Conservation (phyloP, 2,797 vertebrate species). For the Pogonophryne albipinna region DNA sequence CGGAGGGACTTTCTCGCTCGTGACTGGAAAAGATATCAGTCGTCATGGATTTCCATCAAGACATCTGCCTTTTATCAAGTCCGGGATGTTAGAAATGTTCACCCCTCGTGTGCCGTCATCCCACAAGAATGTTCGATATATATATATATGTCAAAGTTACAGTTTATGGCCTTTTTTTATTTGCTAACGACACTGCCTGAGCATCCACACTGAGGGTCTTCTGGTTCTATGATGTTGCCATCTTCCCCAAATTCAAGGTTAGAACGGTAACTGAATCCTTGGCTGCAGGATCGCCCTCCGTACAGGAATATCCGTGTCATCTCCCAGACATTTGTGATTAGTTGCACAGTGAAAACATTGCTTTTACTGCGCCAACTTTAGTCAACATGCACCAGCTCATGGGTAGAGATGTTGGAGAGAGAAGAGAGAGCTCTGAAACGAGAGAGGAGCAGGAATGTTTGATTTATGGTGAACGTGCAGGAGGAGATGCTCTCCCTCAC, state of each 20-base stretch:
- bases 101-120: conserved; percentile 63
- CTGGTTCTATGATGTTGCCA: conserved; percentile 54
- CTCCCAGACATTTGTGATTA: conserved; percentile 41
- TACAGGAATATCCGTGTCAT: conserved; percentile 15
- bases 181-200: conserved; percentile 42
- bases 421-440: conserved; percentile 36
- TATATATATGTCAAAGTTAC: conserved; percentile 44
- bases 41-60: conserved; percentile 73
- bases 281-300: conserved; percentile 33
- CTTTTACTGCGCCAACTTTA: conserved; percentile 20
- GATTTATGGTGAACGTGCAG: conserved; percentile 69
- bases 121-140: conserved; percentile 64
- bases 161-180: conserved; percentile 62
- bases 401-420: conserved; percentile 24
- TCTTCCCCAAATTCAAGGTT: conserved; percentile 36
- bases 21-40: conserved; percentile 67
- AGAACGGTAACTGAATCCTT: conserved; percentile 57
- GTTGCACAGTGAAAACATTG: conserved; percentile 14
- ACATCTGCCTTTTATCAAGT: conserved; percentile 86
- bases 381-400: conserved; percentile 43
- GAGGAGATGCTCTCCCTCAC: conserved; percentile 52
- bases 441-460: conserved; percentile 50
- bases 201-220: conserved; percentile 28
- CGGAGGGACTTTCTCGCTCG: conserved; percentile 36
- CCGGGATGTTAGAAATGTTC: conserved; percentile 78